Evolutionary conservation across 2,888 invertebrate species (phyloP), one percentile per base, ranked within the genome.

Genomic region (Hypselothyrea guttata): DNA sequence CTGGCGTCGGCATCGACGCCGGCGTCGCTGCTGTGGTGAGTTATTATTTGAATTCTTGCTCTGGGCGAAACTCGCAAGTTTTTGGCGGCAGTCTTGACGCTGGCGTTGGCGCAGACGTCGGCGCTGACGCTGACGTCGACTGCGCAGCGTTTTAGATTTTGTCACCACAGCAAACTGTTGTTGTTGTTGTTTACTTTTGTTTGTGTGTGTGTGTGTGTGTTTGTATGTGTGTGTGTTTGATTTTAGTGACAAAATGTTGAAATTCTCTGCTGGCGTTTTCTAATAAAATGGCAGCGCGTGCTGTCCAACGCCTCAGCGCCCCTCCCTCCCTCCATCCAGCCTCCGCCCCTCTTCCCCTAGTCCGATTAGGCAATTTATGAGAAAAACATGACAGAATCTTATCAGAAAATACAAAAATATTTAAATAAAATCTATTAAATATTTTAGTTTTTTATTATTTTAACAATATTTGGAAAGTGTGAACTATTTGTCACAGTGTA

Each of bases 281-380:
- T 76, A 76, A 86, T 79, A 83, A 84, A 84, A 84, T 84, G 84
- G 83, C 84, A 84, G 85, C 79, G 65, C 58, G 63, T 77, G 81
- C 56, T 59, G 65, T 60, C 60, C 56, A 38, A 22, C 22, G n/a
- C 46, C 30, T 16, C 47, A 35, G 28, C 49, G 31, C 61, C 35
- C 30, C n/a, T 7, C 16, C 35, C 33, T 11, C 33, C 33, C 33
- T 33, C 22, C 33, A 9, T 8, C 40, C 46, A 31, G 37, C 35
- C 42, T 7, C 37, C 31, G 8, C 38, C 47, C 1, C 12, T 9
- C 13, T n/a, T n/a, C n/a, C n/a, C n/a, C n/a, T n/a, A n/a, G n/a
- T n/a, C n/a, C n/a, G n/a, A n/a, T n/a, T n/a, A n/a, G n/a, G n/a
- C n/a, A n/a, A n/a, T n/a, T n/a, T n/a, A n/a, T n/a, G n/a, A n/a